These are phyloP conservation scores for Temnothorax rugatulus DNA, from an alignment of 2,888 invertebrate genomes.

Conservation along the genomic window DNA sequence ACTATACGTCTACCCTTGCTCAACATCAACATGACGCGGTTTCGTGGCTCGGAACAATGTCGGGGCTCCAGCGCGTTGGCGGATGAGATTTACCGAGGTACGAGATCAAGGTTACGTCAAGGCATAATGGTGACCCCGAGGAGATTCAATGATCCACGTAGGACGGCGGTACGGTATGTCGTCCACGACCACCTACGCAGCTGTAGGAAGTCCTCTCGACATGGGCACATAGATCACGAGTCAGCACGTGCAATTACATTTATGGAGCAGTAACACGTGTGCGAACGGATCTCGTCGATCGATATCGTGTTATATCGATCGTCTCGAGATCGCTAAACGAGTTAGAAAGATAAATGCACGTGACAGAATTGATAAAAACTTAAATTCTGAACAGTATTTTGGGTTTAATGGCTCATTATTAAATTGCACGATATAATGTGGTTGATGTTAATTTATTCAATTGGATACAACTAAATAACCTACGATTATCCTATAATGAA, in stretches of 20 bases:
- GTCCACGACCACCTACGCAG: neutral
- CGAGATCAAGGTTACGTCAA: slow-evolving; percentile 63
- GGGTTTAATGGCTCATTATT: neutral
- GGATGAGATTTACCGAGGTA: slow-evolving; percentile 59
- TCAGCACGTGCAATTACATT: slow-evolving; percentile 30
- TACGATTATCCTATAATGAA: slow-evolving; percentile 37
- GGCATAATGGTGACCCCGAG: slow-evolving; percentile 56
- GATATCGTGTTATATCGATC: neutral
- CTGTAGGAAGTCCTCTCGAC: neutral
- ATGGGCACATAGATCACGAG: slow-evolving; percentile 11
- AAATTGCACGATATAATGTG: neutral
- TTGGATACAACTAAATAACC: neutral
- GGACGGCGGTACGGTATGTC: slow-evolving; percentile 10
- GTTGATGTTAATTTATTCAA: slow-evolving; percentile 18
- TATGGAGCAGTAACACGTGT: slow-evolving; percentile 13
- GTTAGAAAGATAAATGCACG: neutral
- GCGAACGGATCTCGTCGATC: neutral
- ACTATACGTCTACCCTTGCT: neutral
- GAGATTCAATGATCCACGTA: slow-evolving; percentile 56
- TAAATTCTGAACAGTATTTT: neutral
- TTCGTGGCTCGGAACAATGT: slow-evolving; percentile 53
- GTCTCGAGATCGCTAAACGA: neutral
- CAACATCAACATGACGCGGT: slow-evolving; percentile 12
- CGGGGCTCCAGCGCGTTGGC: slow-evolving; percentile 26
- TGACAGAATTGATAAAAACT: neutral